phyloP scores from a whole-genome alignment of 2,888 invertebrate genomes.

The Rhagium mordax region DNA sequence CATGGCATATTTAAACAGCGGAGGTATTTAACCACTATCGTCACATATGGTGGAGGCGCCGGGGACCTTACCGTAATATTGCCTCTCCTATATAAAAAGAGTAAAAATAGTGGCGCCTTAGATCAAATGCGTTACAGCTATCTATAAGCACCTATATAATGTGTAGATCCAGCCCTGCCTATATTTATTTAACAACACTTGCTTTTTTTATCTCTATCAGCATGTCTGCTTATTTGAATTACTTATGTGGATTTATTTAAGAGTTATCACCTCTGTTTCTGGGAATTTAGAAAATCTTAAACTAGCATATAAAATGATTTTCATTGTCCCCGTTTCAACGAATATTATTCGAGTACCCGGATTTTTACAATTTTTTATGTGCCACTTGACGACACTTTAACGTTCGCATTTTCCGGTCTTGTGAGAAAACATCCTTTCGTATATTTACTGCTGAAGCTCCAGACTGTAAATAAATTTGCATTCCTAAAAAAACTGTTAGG shows the following conservation, averaged over 20 bases:
- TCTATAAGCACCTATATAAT: neutral
- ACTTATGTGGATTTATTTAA: slow-evolving; percentile 34
- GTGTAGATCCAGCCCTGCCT: slow-evolving; percentile 27
- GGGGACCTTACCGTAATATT: no score
- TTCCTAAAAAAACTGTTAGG: slow-evolving; percentile 29
- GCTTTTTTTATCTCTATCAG: slow-evolving; percentile 34
- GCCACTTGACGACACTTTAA: slow-evolving; percentile 15
- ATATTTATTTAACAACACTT: slow-evolving; percentile 26
- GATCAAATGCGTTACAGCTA: neutral
- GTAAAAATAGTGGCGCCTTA: neutral
- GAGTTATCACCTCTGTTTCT: slow-evolving; percentile 31
- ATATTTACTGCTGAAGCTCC: slow-evolving; percentile 24
- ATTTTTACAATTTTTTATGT: neutral
- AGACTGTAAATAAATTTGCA: slow-evolving; percentile 32
- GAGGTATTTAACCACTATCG: no score
- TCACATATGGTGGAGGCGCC: no score
- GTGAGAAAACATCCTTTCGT: slow-evolving; percentile 28
- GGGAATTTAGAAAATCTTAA: slow-evolving; percentile 16
- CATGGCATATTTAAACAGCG: no score
- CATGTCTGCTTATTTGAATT: slow-evolving; percentile 30
- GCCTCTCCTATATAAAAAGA: no score
- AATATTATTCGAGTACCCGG: neutral
- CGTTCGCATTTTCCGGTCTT: slow-evolving; percentile 23
- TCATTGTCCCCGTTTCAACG: slow-evolving; percentile 2
- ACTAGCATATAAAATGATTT: slow-evolving; percentile 7